Conservation (phyloP, 2,888 invertebrate species). For the Meteorus cinctellus region DNA sequence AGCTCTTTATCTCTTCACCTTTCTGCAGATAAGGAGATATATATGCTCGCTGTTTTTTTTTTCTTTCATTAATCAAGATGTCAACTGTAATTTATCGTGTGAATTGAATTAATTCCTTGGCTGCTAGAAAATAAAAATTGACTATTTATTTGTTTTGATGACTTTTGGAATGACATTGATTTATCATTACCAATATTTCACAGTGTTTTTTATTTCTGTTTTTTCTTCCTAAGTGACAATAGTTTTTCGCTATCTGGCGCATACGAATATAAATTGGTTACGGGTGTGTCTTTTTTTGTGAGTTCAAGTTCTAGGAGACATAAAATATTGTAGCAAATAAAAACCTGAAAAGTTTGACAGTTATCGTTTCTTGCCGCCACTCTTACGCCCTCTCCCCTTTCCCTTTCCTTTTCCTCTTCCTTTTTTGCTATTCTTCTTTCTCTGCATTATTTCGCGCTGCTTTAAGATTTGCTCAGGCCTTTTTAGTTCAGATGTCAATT, state of each 20-base stretch:
- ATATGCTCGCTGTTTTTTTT: background rate
- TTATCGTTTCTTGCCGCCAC: conserved; percentile 53
- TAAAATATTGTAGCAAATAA: background rate
- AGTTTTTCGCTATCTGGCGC: background rate
- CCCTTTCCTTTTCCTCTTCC: conserved; percentile 73
- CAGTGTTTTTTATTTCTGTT: background rate
- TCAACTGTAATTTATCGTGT: conserved; percentile 8
- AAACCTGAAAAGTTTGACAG: background rate
- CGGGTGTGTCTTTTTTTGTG: background rate
- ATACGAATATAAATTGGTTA: background rate
- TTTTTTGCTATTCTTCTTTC: conserved; percentile 74
- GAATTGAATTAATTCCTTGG: conserved; percentile 5
- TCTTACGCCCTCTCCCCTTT: conserved; percentile 55
- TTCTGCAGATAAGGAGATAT: background rate
- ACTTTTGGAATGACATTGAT: background rate
- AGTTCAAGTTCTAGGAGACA: background rate
- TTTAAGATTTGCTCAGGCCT: conserved; percentile 87
- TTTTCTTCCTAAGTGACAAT: background rate
- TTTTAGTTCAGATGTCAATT: conserved; percentile 75
- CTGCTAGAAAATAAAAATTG: background rate
- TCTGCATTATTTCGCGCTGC: conserved; percentile 77
- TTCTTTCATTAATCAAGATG: background rate
- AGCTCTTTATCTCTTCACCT: background rate
- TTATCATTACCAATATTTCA: background rate
- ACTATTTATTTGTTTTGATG: background rate